Conservation (phyloP, 2,888 invertebrate species). For the Blastobasis adustella region DNA sequence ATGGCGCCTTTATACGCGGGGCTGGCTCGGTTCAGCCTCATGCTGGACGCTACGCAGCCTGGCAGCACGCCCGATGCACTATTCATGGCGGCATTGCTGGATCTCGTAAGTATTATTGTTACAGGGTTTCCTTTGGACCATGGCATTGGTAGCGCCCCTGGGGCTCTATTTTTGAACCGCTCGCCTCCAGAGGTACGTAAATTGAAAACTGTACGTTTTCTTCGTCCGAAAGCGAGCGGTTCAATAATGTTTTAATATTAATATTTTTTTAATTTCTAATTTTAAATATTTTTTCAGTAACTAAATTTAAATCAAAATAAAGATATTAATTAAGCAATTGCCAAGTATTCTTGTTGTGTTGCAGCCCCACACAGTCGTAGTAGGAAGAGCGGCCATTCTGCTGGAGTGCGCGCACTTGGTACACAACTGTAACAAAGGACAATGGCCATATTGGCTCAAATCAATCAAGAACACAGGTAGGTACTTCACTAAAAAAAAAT, state of each 20-base stretch:
- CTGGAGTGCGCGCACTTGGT: constrained; percentile 98
- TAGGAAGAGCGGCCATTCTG: constrained; percentile 92
- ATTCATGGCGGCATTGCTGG: constrained; percentile 93
- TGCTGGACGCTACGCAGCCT: constrained; percentile 96
- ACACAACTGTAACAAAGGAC: constrained; percentile 97
- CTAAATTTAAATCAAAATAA: too few relatives aligned
- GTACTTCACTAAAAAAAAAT: constrained; percentile 4
- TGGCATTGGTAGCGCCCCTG: neutral
- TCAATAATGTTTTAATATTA: too few relatives aligned
- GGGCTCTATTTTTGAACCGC: neutral
- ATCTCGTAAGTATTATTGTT: constrained; percentile 90
- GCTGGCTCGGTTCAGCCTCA: constrained; percentile 90
- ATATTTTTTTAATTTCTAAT: too few relatives aligned
- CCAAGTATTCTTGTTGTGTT: too few relatives aligned
- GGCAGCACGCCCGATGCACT: constrained; percentile 98
- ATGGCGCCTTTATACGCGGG: constrained; percentile 88
- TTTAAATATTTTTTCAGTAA: too few relatives aligned
- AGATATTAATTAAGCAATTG: too few relatives aligned
- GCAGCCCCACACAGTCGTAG: constrained; percentile 92
- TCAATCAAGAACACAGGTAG: constrained; percentile 76
- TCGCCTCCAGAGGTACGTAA: too few relatives aligned
- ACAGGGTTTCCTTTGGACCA: neutral
- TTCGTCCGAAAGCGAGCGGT: too few relatives aligned
- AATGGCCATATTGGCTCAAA: constrained; percentile 99
- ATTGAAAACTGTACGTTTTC: too few relatives aligned